Percentiles rank a stretch among this genome's conserved stretches.
Evolutionary conservation across 2,888 invertebrate species (phyloP).

Genomic region (Petrophora chlorosata): DNA sequence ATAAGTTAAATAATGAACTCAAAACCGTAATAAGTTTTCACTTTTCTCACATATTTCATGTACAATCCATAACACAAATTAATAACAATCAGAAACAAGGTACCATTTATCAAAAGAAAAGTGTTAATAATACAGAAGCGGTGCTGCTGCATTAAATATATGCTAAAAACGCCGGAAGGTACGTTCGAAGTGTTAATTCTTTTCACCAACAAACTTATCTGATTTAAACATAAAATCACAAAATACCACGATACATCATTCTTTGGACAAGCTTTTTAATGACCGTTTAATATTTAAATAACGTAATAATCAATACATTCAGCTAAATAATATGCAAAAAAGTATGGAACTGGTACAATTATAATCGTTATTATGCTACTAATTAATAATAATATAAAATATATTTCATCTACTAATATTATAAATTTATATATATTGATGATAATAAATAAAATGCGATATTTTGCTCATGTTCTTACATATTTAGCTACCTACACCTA

Average conservation of each 20-base stretch:
- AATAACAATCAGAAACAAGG: background rate
- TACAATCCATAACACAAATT: constrained; percentile 1
- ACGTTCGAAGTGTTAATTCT: constrained; percentile 37
- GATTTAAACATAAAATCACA: constrained; percentile 16
- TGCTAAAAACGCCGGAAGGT: constrained; percentile 36
- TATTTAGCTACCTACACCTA: too few species aligned
- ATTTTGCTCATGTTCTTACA: too few species aligned
- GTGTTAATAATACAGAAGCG: constrained; percentile 19
- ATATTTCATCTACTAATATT: too few species aligned
- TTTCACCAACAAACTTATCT: constrained; percentile 45
- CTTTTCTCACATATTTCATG: background rate
- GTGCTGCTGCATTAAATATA: background rate
- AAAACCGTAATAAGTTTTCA: too few species aligned
- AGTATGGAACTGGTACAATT: constrained; percentile 17
- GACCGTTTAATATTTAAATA: background rate
- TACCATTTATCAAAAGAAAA: constrained; percentile 15
- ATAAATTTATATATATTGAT: too few species aligned
- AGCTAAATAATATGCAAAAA: constrained; percentile 5
- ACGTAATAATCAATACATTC: too few species aligned
- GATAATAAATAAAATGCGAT: too few species aligned
- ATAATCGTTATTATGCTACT: too few species aligned
- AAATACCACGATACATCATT: background rate
- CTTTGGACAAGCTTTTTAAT: background rate
- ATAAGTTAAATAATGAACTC: too few species aligned
- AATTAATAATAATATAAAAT: too few species aligned